phyloP scores from a whole-genome alignment of 1,140 invertebrate genomes.

The Drosophila lini region DNA sequence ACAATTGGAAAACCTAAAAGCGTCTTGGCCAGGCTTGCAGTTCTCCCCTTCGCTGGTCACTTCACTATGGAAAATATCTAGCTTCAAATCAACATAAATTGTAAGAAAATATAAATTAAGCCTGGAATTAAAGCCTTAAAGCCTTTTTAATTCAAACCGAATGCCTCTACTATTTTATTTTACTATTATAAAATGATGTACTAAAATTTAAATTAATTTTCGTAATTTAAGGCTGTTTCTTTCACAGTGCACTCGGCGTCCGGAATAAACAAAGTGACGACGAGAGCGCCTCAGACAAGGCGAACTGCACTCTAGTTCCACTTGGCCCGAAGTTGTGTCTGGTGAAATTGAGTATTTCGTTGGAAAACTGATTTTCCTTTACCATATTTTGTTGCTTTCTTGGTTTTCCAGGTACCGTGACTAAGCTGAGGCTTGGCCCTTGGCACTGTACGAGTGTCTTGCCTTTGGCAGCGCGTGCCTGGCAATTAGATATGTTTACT shows the following conservation, averaged over 20 bases:
- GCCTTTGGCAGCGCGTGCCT: conserved; percentile 37
- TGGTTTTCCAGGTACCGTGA: conserved; percentile 5
- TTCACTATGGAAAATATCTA: background rate
- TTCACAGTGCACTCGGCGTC: conserved; percentile 15
- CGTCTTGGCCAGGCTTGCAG: conserved; percentile 9
- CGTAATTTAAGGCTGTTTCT: background rate
- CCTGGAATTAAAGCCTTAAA: background rate
- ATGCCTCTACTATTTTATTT: background rate
- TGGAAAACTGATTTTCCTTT: conserved; percentile 43
- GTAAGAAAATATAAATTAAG: background rate
- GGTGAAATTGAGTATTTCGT: conserved; percentile 54
- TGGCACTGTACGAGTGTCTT: conserved; percentile 28
- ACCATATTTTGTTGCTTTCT: conserved; percentile 9
- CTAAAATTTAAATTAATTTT: background rate
- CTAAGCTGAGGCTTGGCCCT: conserved; percentile 30
- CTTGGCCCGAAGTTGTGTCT: conserved; percentile 22
- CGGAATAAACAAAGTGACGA: conserved; percentile 55
- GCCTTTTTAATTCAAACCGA: background rate
- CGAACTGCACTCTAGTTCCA: conserved; percentile 12
- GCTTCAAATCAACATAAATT: background rate
- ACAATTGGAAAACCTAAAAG: conserved; percentile 26
- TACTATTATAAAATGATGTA: background rate
- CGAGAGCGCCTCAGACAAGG: conserved; percentile 16
- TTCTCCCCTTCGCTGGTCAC: background rate
- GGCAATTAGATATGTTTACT: conserved; percentile 36